Evolutionary conservation across 2,888 invertebrate genomes (phyloP).

Genomic region (Athetis lepigone): DNA sequence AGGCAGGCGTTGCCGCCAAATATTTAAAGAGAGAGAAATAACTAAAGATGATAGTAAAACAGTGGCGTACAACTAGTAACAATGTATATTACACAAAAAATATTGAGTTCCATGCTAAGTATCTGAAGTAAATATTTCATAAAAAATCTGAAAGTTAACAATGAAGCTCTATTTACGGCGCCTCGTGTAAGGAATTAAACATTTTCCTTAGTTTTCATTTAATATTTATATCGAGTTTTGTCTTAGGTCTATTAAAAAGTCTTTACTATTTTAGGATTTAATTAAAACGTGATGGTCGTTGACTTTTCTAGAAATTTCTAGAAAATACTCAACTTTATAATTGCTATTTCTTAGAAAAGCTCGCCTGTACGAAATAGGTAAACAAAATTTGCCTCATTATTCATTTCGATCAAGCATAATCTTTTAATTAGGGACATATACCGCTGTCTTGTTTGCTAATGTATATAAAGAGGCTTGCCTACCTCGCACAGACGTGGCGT

Average conservation of each 20-base stretch:
- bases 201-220: conserved; percentile 3
- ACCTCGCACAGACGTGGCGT: neutral
- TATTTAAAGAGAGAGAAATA: too few relatives aligned
- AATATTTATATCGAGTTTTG: neutral
- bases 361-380: neutral
- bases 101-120: too few relatives aligned
- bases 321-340: conserved; percentile 1
- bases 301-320: neutral
- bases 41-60: too few relatives aligned
- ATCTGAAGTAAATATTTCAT: too few relatives aligned
- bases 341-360: conserved; percentile 14
- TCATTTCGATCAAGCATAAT: conserved; percentile 26
- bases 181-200: neutral
- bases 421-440: conserved; percentile 23
- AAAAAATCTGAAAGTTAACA: too few relatives aligned
- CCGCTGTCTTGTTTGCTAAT: conserved; percentile 2
- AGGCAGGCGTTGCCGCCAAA: too few relatives aligned
- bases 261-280: conserved; percentile 22
- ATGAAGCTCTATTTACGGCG: neutral
- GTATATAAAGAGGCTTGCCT: conserved; percentile 8
- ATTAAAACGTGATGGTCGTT: neutral
- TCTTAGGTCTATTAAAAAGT: conserved; percentile 3
- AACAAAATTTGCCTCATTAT: conserved; percentile 5
- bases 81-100: too few relatives aligned
- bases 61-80: too few relatives aligned